phyloP scores from a whole-genome alignment of 1,140 invertebrate genomes.

The Penaeus chinensis region DNA sequence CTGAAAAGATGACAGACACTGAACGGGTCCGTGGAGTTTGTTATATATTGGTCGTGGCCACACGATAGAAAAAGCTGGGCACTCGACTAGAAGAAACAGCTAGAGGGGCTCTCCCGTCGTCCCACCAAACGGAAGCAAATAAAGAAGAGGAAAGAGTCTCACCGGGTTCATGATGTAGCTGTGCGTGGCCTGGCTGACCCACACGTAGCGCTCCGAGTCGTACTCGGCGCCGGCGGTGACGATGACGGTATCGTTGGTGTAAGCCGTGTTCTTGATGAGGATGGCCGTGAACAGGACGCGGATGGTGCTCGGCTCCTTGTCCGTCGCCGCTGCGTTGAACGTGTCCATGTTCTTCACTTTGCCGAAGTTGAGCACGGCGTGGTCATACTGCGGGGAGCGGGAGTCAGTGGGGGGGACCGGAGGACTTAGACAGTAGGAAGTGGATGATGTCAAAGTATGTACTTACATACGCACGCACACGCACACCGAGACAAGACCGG shows the following conservation, averaged over 20 bases:
- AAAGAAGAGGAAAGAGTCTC: not conserved
- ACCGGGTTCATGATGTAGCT: constrained; percentile 19
- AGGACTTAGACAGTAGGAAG: constrained; percentile 15
- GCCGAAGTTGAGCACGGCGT: constrained; percentile 69
- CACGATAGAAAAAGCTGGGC: too few species aligned
- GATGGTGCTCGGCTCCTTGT: constrained; percentile 65
- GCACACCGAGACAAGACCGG: not conserved
- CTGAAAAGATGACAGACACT: too few species aligned
- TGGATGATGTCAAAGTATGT: not conserved
- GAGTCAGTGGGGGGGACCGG: not conserved
- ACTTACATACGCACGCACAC: not conserved
- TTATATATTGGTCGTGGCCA: too few species aligned
- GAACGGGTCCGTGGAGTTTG: too few species aligned
- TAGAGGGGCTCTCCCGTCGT: not conserved
- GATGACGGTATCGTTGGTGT: constrained; percentile 65
- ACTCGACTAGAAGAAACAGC: too few species aligned
- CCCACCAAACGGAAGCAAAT: too few species aligned
- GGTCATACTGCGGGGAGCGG: constrained; percentile 67
- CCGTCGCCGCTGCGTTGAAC: constrained; percentile 60
- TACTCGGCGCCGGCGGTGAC: constrained; percentile 71
- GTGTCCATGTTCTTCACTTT: constrained; percentile 63
- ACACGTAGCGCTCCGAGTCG: constrained; percentile 68
- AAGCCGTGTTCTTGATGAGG: constrained; percentile 66
- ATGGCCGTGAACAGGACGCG: constrained; percentile 67
- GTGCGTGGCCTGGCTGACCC: constrained; percentile 68